Percentiles rank a stretch among this genome's conserved stretches.
Evolutionary conservation across 2,888 invertebrate species (phyloP).

Genomic region (Melangyna quadrimaculata): DNA sequence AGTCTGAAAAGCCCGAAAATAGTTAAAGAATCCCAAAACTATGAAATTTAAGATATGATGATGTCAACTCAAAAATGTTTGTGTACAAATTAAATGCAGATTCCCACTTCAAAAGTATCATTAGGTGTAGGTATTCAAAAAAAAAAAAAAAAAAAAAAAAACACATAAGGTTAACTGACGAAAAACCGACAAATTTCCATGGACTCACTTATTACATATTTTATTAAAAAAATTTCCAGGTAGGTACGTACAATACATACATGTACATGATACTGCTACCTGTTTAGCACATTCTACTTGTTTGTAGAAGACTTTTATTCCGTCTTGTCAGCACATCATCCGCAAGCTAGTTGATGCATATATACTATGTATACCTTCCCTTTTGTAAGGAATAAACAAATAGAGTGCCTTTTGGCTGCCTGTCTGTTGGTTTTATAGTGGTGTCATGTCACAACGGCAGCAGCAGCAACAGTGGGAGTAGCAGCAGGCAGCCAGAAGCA

Average conservation of each 20-base stretch:
- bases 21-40: no score
- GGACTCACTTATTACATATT: neutral
- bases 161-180: neutral
- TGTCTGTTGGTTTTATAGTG: constrained; percentile 24
- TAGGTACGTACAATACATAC: no score
- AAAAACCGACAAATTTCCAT: neutral
- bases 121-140: neutral
- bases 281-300: neutral
- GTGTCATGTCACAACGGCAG: constrained; percentile 16
- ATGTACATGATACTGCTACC: neutral
- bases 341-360: constrained; percentile 9
- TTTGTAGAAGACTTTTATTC: constrained; percentile 11
- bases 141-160: neutral
- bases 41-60: neutral
- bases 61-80: neutral
- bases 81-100: neutral
- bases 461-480: neutral
- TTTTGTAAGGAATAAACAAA: constrained; percentile 13
- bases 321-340: constrained; percentile 8
- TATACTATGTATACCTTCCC: no score
- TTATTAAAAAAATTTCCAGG: no score
- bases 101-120: neutral
- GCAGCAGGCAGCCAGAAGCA: neutral
- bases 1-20: no score
- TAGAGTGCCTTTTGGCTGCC: constrained; percentile 23